Base-by-base conservation (phyloP, 2,888 invertebrate genomes). In the Nebria brevicollis region DNA sequence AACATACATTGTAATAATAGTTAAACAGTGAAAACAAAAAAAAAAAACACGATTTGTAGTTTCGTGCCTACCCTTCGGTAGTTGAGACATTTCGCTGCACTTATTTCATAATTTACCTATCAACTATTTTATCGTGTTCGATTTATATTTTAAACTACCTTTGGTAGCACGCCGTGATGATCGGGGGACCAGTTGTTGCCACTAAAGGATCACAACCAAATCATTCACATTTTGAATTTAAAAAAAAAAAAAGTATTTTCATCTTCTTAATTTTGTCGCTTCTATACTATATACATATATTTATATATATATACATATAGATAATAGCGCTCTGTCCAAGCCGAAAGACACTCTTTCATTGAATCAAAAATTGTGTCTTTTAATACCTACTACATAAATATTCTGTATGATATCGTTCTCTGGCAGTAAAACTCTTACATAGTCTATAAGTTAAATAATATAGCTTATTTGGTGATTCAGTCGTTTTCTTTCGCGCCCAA, bases 141-240 rank as follows among this genome's bases (percentile, higher is more conserved):
- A 68, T 73, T n/a, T 73, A 20, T 26, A 13, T 70, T 79, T 77
- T 77, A 42, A 81, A 76, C 81, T 73, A 81, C 81, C 76, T 77
- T 81, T 81, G 72, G 81, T 77, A 76, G 76, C 81, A 81, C 73
- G 72, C 54, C 43, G 81, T 81, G 81, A 81, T 81, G 77, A 73
- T 75, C 79, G 81, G 81, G 81, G 81, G 81, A 81, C 81, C 81
- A 81, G 81, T 68, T 74, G 77, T 81, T 81, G 81, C 81, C 81
- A 77, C 81, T 77, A 77, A 76, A 72, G 73, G 77, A 76, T 54
- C 54, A 66, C 64, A 80, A 65, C 72, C 42, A 73, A 77, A 70
- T 20, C 70, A 70, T 26, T 70, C 13, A 2, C 26, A 70, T 13
- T 11, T 70, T 70, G 5, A n/a, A 34, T 2, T 34, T 34, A 34